Conservation (phyloP, 2,888 invertebrate genomes). For the Zaprionus bogoriensis region DNA sequence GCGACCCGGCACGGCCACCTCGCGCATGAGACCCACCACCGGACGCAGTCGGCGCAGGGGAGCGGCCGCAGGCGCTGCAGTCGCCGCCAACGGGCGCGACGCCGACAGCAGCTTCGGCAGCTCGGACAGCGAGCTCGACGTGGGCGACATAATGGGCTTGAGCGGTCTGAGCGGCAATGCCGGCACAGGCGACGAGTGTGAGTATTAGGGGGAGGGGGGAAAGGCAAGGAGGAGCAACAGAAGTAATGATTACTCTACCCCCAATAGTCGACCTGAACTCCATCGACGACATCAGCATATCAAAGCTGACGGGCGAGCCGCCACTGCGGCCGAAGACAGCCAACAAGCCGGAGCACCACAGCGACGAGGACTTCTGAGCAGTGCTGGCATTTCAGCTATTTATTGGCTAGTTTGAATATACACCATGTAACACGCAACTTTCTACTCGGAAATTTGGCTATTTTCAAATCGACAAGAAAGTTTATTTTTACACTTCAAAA, state of each 20-base stretch:
- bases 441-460: too few species aligned
- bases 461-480: neutral
- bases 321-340: slow-evolving; percentile 80
- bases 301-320: slow-evolving; percentile 80
- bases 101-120: slow-evolving; percentile 81
- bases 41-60: slow-evolving; percentile 76
- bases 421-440: too few species aligned
- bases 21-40: slow-evolving; percentile 80
- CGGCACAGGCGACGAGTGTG: slow-evolving; percentile 59
- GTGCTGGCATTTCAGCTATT: too few species aligned
- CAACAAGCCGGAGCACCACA: slow-evolving; percentile 79
- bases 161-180: slow-evolving; percentile 34
- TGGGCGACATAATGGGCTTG: slow-evolving; percentile 75
- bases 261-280: slow-evolving; percentile 81
- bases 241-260: too few species aligned
- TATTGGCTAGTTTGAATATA: too few species aligned
- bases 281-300: slow-evolving; percentile 82
- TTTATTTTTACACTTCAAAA: too few species aligned
- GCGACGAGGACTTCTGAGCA: slow-evolving; percentile 80
- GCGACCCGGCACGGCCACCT: slow-evolving; percentile 70
- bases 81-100: slow-evolving; percentile 30
- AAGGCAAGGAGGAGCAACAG: neutral
- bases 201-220: slow-evolving; percentile 22
- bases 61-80: neutral
- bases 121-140: slow-evolving; percentile 81